Base-by-base conservation (phyloP, 2,888 invertebrate species). In the Epinotia demarniana region DNA sequence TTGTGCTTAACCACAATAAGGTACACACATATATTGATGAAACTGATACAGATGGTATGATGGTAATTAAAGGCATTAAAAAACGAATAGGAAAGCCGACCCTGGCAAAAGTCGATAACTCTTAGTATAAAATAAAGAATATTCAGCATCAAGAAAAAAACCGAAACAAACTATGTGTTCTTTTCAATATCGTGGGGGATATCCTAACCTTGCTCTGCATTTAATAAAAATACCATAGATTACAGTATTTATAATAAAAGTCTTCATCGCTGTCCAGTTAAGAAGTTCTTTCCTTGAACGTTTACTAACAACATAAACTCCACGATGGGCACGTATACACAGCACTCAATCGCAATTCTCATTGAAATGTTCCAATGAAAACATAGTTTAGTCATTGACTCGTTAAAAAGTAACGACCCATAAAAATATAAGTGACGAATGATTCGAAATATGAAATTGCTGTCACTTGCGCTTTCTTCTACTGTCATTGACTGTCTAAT, bases 401-500 rank as follows among this genome's bases (percentile, higher is more conserved):
- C 61, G 19, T 68, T 43, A 46, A 49, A 62, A 64, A 75, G n/a
- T 66, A 55, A 72, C 46, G 62, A 57, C 5, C 27, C 49, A 75
- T 75, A 75, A 67, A 60, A 46, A 60, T 33, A 18, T 27, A 27
- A 16, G 49, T 49, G 23, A 49, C 12, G 13, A 27, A 13, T 23
- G 13, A 43, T 62, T 75, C 19, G 46, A 67, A 75, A 72, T 67
- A 62, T 13, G 55, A 67, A 64, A 72, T 72, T 19, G 43, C 23
- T 64, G 53, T 60, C 55, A 67, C 55, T 71, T 70, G 58, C 23
- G 19, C 70, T 75, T 71, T 71, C 66, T 57, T 62, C 33, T 67
- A 71, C 43, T 61, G 63, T 53, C 74, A 70, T 70, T 75, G 66
- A 43, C 64, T 53, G 19, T 12, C 57, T 62, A 67, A 72, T 67